phyloP scores from a whole-genome alignment of 35 echinoderm and acorn worm genomes.

The Lytechinus pictus region DNA sequence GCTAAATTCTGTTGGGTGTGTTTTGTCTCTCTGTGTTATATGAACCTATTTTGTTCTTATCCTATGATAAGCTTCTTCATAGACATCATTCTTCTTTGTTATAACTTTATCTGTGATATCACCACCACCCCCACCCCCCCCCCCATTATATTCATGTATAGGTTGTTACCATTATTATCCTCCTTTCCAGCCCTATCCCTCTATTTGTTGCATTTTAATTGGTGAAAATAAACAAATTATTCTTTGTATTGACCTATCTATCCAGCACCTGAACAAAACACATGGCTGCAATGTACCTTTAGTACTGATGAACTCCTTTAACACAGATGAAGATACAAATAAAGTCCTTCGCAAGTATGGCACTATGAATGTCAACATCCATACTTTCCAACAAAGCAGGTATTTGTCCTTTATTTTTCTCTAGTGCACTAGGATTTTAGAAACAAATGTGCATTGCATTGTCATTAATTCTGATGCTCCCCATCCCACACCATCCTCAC shows the following conservation, averaged over 20 bases:
- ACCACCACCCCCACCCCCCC: no score
- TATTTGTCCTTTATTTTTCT: background rate
- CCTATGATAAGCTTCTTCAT: background rate
- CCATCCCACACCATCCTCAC: no score
- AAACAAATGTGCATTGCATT: no score
- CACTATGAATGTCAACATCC: conserved; percentile 82
- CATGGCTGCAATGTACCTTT: conserved; percentile 93
- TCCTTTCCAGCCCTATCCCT: background rate
- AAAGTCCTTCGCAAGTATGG: conserved; percentile 84
- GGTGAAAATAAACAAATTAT: background rate
- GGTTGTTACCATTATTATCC: background rate
- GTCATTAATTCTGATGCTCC: no score
- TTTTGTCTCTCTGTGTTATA: background rate
- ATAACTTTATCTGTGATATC: no score
- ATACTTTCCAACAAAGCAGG: conserved; percentile 95
- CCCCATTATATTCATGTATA: no score
- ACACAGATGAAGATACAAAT: conserved; percentile 97
- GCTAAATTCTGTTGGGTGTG: background rate
- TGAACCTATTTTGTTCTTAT: background rate
- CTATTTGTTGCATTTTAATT: background rate
- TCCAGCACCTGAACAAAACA: conserved; percentile 88
- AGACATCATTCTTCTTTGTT: background rate
- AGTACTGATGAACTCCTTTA: conserved; percentile 99
- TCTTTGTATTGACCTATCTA: background rate
- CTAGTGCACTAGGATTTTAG: background rate